These are phyloP conservation scores for Archegozetes longisetosus DNA, from an alignment of 1,140 invertebrate genomes.

Conservation along the genomic window DNA sequence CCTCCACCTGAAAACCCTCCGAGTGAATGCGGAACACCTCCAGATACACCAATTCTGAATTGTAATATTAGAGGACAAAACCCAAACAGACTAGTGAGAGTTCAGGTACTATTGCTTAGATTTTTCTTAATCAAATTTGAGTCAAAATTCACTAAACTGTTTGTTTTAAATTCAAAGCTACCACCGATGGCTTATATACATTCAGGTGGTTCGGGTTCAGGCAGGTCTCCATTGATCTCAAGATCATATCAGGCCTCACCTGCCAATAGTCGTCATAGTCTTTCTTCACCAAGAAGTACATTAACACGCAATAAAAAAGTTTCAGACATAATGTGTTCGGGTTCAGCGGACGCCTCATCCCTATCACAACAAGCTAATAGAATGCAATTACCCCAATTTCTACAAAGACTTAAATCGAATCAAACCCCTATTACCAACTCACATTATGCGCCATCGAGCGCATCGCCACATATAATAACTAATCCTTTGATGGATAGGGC, in stretches of 20 bases:
- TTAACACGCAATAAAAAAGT: neutral
- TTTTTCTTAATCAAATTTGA: conserved; percentile 16
- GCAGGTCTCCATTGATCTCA: neutral
- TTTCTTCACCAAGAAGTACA: neutral
- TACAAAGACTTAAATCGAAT: neutral
- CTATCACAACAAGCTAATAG: too few species aligned
- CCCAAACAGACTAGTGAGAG: neutral
- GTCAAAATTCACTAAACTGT: conserved; percentile 16
- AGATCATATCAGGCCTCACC: neutral
- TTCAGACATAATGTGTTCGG: neutral
- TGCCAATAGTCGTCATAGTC: neutral
- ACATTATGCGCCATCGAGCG: neutral
- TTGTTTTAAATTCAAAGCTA: neutral
- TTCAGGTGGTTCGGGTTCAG: neutral
- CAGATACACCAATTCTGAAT: conserved; percentile 21
- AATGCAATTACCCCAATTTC: neutral
- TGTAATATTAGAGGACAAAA: neutral
- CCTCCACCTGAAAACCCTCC: conserved; percentile 63
- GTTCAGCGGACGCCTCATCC: too few species aligned
- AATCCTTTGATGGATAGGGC: neutral
- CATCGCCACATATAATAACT: too few species aligned
- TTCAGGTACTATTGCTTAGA: neutral
- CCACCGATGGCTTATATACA: conserved; percentile 5
- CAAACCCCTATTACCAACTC: neutral
- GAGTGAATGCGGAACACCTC: conserved; percentile 25